These are phyloP conservation scores for Diorhabda carinulata DNA, from an alignment of 1,140 invertebrate species.

Conservation along the genomic window DNA sequence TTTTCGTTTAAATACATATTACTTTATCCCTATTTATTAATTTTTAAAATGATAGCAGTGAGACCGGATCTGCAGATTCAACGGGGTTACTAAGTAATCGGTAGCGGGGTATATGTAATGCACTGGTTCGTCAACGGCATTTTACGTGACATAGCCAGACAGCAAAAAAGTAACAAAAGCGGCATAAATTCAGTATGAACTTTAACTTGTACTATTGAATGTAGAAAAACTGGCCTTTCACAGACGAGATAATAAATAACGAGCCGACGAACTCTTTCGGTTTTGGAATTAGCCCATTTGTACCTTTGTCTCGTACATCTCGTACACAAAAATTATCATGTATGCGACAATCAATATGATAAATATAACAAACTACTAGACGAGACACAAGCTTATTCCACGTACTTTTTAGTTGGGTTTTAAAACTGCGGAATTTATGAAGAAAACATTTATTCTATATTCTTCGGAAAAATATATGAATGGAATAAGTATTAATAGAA, in stretches of 20 bases:
- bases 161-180: constrained; percentile 41
- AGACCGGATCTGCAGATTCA: not conserved
- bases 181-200: constrained; percentile 43
- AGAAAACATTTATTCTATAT: too few species aligned
- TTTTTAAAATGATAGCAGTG: too few species aligned
- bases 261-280: not conserved
- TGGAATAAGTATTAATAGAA: too few species aligned
- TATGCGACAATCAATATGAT: not conserved
- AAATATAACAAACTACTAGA: too few species aligned
- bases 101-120: not conserved
- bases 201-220: constrained; percentile 44
- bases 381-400: too few species aligned
- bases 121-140: constrained; percentile 19
- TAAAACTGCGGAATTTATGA: too few species aligned
- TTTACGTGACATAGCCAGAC: constrained; percentile 37
- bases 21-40: too few species aligned
- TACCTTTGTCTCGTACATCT: not conserved
- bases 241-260: constrained; percentile 16
- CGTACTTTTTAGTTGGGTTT: too few species aligned
- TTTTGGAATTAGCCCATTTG: not conserved
- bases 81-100: not conserved
- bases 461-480: too few species aligned
- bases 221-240: constrained; percentile 43
- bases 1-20: too few species aligned
- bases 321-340: not conserved